Percentiles rank a stretch among this genome's conserved stretches.
These are phyloP conservation scores for Odontophorus gujanensis DNA, from an alignment of 2,113 vertebrate genomes.

Conservation along the genomic window DNA sequence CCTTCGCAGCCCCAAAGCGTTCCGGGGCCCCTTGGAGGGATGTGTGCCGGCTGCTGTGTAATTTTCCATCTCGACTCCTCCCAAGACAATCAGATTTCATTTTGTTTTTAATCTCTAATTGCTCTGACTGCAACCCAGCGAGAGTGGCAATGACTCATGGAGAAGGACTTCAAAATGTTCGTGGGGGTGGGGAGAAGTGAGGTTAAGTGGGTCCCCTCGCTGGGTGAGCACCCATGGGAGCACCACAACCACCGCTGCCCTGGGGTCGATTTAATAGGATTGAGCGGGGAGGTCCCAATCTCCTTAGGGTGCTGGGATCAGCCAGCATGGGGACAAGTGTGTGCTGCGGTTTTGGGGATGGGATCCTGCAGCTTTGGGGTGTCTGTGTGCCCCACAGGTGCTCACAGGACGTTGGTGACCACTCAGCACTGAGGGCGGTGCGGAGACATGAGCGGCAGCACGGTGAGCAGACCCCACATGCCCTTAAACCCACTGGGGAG, in stretches of 20 bases:
- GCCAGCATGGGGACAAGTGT: fast-evolving
- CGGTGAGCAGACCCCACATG: slow-evolving; percentile 60
- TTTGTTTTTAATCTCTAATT: not conserved
- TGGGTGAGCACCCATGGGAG: fast-evolving
- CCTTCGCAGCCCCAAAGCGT: not conserved
- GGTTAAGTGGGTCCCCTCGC: not conserved
- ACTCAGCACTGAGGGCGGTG: not conserved
- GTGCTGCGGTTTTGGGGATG: fast-evolving
- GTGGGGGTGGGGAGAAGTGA: not conserved
- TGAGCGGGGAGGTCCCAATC: not conserved
- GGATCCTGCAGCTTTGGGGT: not conserved
- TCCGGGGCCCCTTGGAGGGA: not conserved
- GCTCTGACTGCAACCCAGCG: not conserved
- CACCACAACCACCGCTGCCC: fast-evolving
- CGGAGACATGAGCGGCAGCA: slow-evolving; percentile 78
- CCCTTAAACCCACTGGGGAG: not conserved
- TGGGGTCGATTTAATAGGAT: fast-evolving
- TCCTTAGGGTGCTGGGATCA: not conserved
- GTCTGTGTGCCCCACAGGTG: slow-evolving; percentile 3
- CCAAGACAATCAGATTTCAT: not conserved
- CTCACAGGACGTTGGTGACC: not conserved
- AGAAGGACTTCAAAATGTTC: not conserved
- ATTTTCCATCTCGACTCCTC: not conserved
- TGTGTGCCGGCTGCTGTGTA: not conserved
- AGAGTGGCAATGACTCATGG: not conserved